Evolutionary conservation across 2,797 vertebrate species (phyloP).

Genomic region (Sylvia borin): DNA sequence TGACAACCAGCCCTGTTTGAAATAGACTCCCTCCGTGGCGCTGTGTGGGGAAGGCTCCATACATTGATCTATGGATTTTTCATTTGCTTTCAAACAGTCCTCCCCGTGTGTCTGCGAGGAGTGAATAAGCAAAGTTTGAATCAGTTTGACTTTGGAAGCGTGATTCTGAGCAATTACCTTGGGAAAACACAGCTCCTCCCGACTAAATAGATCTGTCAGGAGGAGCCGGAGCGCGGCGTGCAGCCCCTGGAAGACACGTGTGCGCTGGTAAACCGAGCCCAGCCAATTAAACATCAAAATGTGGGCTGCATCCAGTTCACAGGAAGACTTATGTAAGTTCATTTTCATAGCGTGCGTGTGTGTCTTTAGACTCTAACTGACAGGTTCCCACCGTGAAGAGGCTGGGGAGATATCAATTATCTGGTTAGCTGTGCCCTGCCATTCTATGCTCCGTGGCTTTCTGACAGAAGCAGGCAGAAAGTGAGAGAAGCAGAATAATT

Average conservation of each 20-base stretch:
- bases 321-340: constrained; percentile 77
- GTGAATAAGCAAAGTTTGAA: constrained; percentile 76
- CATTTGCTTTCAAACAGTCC: constrained; percentile 75
- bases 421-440: constrained; percentile 79
- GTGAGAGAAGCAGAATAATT: constrained; percentile 72
- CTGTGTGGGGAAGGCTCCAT: constrained; percentile 6
- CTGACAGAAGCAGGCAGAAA: constrained; percentile 77
- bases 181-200: constrained; percentile 68
- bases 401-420: constrained; percentile 83
- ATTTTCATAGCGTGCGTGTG: constrained; percentile 75
- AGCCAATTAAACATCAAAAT: constrained; percentile 82
- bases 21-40: constrained; percentile 55
- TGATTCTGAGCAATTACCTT: constrained; percentile 79
- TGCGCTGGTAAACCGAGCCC: constrained; percentile 68
- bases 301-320: constrained; percentile 70
- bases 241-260: constrained; percentile 52
- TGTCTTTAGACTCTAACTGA: constrained; percentile 80
- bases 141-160: constrained; percentile 77
- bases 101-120: constrained; percentile 59
- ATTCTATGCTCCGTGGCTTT: constrained; percentile 71
- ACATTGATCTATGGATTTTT: constrained; percentile 64
- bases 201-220: constrained; percentile 81
- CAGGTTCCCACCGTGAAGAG: constrained; percentile 80
- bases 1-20: constrained; percentile 58
- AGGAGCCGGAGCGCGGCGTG: constrained; percentile 30